Base-by-base conservation (phyloP, 35 echinoderm and acorn worm species). In the Patiria miniata region DNA sequence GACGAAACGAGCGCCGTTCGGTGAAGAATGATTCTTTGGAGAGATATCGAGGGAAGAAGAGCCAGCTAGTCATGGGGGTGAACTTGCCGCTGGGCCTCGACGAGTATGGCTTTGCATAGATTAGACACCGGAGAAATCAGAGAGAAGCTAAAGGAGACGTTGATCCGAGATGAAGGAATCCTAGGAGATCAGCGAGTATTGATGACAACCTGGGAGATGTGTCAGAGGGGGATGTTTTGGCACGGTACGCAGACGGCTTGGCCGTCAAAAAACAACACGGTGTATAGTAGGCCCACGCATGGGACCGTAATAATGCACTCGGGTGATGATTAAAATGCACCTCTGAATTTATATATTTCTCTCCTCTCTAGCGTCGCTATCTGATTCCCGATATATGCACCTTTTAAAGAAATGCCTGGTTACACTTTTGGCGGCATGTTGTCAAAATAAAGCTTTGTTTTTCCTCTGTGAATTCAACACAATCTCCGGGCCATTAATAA, bases 71-170 rank as follows among this genome's bases (percentile, higher is more conserved):
- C 65, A 18, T 10, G 21, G 65, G 28, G 52, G 65, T 23, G 34
- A 73, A 14, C 29, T 26, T 34, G 65, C 65, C 65, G 23, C 65
- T 73, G 26, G 65, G 26, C 65, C 65, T 34, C 57, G 34, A 26
- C 29, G 65, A 73, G 65, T n/a, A n/a, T 73, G 65, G 65, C 65
- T 73, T 73, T 73, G 65, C 65, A 73, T 73, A 73, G 65, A 73
- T 73, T 73, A 73, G 0, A 34, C 19, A 19, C 21, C 18, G 28
- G 28, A 12, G 34, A 73, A 73, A 73, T 73, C 65, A 73, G 65
- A 10, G 19, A 32, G 26, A 14, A 26, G 34, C n/a, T n/a, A n/a
- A n/a, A n/a, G 26, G 29, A 73, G 29, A 36, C 10, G 65, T 73
- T 73, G 65, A 73, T 73, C 65, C 65, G 29, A 73, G 26, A 26